Evolutionary conservation across 2,797 vertebrate species (phyloP).

Genomic region (Triplophysa bombifrons): DNA sequence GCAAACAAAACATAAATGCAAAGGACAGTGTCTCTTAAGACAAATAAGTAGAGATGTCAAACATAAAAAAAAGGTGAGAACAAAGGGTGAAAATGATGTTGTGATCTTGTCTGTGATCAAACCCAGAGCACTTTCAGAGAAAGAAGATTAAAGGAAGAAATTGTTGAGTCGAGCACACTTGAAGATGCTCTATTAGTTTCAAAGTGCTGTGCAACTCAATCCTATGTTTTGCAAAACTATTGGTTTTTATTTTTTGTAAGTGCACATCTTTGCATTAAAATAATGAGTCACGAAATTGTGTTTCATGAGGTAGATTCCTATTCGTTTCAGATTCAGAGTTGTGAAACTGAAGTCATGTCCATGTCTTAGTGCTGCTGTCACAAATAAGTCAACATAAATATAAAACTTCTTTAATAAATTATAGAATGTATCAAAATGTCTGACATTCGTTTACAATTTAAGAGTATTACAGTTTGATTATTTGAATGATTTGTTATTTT

Average conservation of each 20-base stretch:
- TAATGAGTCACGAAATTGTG: background rate
- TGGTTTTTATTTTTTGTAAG: background rate
- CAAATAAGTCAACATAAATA: too few species aligned
- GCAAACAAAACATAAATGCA: constrained; percentile 1
- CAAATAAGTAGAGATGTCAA: background rate
- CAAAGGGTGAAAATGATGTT: constrained; percentile 9
- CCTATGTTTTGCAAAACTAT: background rate
- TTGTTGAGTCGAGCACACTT: background rate
- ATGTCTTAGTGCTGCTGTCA: background rate
- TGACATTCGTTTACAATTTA: background rate
- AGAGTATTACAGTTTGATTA: background rate
- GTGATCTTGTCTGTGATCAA: constrained; percentile 1
- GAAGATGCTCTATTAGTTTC: background rate
- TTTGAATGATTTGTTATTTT: background rate
- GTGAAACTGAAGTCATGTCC: constrained; percentile 4
- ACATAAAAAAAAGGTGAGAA: background rate
- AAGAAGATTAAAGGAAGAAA: constrained; percentile 32
- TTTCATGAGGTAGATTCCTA: constrained; percentile 5
- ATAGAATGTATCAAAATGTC: background rate
- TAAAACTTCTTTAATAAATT: background rate
- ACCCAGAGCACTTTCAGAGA: background rate
- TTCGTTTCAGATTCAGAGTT: background rate
- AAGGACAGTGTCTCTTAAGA: background rate
- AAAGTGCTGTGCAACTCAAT: too few species aligned
- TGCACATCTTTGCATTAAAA: constrained; percentile 11